Conservation (phyloP, 2,797 vertebrate species). For the Tympanoctomys barrerae region DNA sequence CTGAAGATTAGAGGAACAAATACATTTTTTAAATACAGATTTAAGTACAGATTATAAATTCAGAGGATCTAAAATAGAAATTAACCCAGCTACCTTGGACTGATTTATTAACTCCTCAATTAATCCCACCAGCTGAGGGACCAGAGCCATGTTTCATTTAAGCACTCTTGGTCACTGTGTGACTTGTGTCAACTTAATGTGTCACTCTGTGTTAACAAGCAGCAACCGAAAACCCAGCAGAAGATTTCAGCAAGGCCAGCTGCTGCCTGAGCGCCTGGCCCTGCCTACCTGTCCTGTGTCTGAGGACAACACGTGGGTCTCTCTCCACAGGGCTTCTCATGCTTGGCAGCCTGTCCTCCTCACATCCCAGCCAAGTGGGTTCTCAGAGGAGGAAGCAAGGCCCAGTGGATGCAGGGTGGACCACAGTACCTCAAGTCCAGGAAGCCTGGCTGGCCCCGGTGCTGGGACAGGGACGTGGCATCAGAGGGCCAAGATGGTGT, state of each 20-base stretch:
- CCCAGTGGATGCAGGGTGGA: neutral
- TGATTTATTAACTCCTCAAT: neutral
- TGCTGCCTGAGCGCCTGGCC: neutral
- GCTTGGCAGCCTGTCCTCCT: neutral
- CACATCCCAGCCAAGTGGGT: neutral
- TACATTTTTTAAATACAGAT: neutral
- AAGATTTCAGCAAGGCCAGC: neutral
- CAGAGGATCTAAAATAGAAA: slow-evolving; percentile 26
- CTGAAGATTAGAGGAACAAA: neutral
- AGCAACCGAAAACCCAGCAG: neutral
- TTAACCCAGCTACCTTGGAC: neutral
- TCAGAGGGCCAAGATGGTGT: neutral
- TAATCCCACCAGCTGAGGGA: neutral
- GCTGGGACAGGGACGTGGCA: neutral
- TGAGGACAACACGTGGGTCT: neutral
- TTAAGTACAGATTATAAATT: neutral
- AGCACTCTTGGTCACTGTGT: neutral
- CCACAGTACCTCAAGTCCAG: neutral
- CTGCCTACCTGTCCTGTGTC: neutral
- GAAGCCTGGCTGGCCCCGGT: neutral
- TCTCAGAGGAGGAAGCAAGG: neutral
- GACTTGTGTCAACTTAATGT: neutral
- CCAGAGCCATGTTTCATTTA: neutral
- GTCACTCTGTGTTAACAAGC: too few relatives aligned
- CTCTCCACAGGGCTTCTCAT: neutral